These are phyloP conservation scores for Trissolcus japonicus DNA, from an alignment of 2,888 invertebrate species.

Conservation along the genomic window DNA sequence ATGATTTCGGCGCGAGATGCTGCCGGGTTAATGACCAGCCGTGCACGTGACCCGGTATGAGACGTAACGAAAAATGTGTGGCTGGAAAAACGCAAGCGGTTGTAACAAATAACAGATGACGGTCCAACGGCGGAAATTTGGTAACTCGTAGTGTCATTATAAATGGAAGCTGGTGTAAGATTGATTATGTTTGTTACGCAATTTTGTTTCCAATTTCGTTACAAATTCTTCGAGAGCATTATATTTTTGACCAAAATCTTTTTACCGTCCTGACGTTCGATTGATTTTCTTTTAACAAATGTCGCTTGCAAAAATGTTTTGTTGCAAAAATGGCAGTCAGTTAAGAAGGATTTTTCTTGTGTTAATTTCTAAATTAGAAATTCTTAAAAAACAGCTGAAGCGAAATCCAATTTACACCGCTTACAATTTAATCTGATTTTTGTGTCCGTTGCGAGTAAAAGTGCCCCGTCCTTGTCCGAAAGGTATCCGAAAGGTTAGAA, in stretches of 20 bases:
- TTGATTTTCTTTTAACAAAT: background rate
- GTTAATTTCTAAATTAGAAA: background rate
- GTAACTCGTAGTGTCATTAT: too few species aligned
- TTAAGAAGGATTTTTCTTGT: background rate
- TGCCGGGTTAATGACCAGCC: conserved; percentile 13
- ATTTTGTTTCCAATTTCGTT: too few species aligned
- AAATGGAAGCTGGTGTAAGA: too few species aligned
- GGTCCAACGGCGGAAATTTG: too few species aligned
- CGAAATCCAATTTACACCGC: conserved; percentile 9
- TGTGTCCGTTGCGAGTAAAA: conserved; percentile 7
- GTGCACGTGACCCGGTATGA: too few species aligned
- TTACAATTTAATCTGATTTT: conserved; percentile 21
- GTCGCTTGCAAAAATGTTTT: background rate
- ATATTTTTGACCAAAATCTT: background rate
- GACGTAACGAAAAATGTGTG: background rate
- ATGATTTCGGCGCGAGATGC: conserved; percentile 19
- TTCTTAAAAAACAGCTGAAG: conserved; percentile 1
- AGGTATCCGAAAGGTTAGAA: background rate
- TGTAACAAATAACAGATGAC: too few species aligned
- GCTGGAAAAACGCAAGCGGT: too few species aligned
- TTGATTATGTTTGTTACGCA: too few species aligned
- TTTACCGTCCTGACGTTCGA: background rate
- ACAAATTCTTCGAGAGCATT: background rate
- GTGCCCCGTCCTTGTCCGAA: background rate
- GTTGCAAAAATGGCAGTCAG: background rate